phyloP scores from a whole-genome alignment of 2,113 vertebrate genomes.

The Sorex araneus region DNA sequence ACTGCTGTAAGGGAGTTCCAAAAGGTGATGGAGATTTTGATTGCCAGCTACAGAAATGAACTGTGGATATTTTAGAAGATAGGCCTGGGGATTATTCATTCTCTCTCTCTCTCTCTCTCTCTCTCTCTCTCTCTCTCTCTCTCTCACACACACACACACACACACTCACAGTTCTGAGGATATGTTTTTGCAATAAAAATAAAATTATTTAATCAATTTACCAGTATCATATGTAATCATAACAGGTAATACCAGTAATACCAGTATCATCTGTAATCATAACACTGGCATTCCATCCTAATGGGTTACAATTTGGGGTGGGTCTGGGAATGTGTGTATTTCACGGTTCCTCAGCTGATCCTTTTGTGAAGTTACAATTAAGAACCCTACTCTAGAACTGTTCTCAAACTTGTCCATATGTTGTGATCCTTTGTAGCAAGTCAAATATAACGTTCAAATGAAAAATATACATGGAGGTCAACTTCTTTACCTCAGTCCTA shows the following conservation, averaged over 20 bases:
- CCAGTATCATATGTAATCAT: not conserved
- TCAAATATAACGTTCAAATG: too few species aligned
- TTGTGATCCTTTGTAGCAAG: not conserved
- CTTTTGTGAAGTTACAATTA: not conserved
- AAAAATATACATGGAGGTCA: not conserved
- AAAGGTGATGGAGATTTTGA: not conserved
- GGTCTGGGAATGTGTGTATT: not conserved
- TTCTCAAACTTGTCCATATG: not conserved
- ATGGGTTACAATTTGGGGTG: not conserved
- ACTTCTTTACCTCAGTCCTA: not conserved
- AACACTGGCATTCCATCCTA: not conserved
- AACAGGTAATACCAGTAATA: too few species aligned
- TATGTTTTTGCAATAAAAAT: slow-evolving; percentile 6
- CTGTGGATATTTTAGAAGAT: not conserved
- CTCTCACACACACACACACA: too few species aligned
- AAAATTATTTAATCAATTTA: slow-evolving; percentile 1
- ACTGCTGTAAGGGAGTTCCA: not conserved
- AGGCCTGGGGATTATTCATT: not conserved
- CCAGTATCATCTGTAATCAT: not conserved
- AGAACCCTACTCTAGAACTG: not conserved
- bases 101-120: too few species aligned
- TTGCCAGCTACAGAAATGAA: not conserved
- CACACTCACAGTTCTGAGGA: not conserved
- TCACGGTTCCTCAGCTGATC: not conserved
- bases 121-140: too few species aligned